Evolutionary conservation across 2,113 vertebrate genomes (phyloP).

Genomic region (Podarcis muralis): DNA sequence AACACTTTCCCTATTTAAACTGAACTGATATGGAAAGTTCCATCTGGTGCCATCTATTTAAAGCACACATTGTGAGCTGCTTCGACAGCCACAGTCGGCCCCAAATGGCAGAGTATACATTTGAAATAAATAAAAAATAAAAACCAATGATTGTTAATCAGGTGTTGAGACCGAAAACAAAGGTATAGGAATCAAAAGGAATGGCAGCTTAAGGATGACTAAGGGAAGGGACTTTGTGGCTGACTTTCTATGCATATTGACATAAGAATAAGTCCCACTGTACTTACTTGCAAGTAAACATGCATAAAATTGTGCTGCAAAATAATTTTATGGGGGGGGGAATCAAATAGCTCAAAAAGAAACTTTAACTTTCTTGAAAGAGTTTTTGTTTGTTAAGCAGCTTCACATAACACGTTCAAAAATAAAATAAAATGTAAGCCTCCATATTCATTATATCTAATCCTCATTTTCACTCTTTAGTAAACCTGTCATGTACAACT

Average conservation of each 20-base stretch:
- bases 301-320: neutral
- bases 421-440: neutral
- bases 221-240: neutral
- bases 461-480: neutral
- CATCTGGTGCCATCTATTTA: neutral
- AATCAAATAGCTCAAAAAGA: fast-evolving
- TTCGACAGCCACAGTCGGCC: neutral
- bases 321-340: neutral
- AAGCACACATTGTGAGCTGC: neutral
- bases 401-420: neutral
- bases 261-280: neutral
- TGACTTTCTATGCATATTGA: neutral
- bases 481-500: neutral
- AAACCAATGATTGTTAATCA: neutral
- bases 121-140: neutral
- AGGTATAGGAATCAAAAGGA: neutral
- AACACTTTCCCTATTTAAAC: neutral
- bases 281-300: neutral
- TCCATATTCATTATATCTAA: neutral
- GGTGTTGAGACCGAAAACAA: neutral
- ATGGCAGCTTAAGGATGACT: neutral
- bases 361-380: neutral
- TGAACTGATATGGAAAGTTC: neutral
- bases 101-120: neutral
- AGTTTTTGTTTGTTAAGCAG: neutral